Percentiles rank a stretch among this genome's conserved stretches.
These are phyloP conservation scores for Amphipyra tragopoginis DNA, from an alignment of 2,888 invertebrate species.

Conservation along the genomic window DNA sequence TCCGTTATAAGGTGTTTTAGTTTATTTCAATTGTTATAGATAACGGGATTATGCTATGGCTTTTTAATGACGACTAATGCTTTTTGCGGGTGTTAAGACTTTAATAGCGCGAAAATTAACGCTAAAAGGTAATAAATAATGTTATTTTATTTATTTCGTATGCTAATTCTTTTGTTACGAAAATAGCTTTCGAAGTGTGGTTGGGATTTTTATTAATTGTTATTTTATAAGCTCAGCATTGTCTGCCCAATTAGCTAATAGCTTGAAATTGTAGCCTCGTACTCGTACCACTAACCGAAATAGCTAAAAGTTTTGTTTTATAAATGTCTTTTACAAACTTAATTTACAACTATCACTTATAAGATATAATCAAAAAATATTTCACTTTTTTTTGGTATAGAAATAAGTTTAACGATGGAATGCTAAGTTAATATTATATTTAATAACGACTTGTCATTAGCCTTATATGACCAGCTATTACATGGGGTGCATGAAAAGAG, in stretches of 20 bases:
- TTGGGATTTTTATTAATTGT: conserved; percentile 3
- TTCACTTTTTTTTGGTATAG: too few species aligned
- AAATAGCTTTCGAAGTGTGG: conserved; percentile 14
- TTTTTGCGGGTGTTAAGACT: conserved; percentile 24
- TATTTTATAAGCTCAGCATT: conserved; percentile 12
- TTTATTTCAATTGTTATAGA: conserved; percentile 45
- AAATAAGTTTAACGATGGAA: too few species aligned
- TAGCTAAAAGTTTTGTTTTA: conserved; percentile 8
- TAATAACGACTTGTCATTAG: too few species aligned
- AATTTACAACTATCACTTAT: too few species aligned
- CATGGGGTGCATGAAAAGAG: too few species aligned
- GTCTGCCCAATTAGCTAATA: conserved; percentile 17
- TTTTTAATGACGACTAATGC: conserved; percentile 53
- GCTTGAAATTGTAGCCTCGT: background rate
- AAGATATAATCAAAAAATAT: too few species aligned
- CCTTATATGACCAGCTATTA: too few species aligned
- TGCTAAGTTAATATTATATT: too few species aligned
- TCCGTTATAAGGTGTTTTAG: conserved; percentile 56
- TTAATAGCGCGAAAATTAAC: conserved; percentile 33
- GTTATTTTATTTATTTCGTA: conserved; percentile 29
- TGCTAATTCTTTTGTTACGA: conserved; percentile 34
- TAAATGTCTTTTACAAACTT: background rate
- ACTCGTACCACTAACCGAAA: background rate
- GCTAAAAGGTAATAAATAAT: conserved; percentile 35
- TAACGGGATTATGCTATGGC: conserved; percentile 51